These are phyloP conservation scores for Holothuria glaberrima DNA, from an alignment of 35 echinoderm and acorn worm species.

Conservation along the genomic window DNA sequence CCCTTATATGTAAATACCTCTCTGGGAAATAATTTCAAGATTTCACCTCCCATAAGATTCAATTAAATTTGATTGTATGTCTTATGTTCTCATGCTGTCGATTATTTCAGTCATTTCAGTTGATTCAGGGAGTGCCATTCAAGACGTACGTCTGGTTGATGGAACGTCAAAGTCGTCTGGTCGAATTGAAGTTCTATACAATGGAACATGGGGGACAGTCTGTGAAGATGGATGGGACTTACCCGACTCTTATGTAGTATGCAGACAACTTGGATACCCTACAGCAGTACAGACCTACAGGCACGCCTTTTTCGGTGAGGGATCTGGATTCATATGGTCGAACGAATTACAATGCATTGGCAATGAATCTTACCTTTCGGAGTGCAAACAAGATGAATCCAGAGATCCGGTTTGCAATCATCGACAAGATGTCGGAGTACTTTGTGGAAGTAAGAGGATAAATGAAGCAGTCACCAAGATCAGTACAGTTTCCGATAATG, in stretches of 20 bases:
- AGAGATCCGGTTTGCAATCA: not conserved
- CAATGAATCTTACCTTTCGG: not conserved
- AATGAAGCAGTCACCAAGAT: no score
- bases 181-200: not conserved
- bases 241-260: not conserved
- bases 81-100: no score
- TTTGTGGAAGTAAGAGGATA: not conserved
- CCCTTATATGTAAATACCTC: no score
- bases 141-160: slow-evolving; percentile 8
- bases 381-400: not conserved
- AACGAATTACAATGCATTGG: not conserved
- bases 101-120: no score
- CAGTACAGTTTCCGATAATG: no score
- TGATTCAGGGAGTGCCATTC: no score
- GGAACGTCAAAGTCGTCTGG: not conserved
- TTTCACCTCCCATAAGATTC: no score
- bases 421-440: not conserved
- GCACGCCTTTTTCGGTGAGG: not conserved
- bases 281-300: not conserved
- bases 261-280: slow-evolving; percentile 3
- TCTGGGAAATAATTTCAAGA: no score
- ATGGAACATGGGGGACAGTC: slow-evolving; percentile 33
- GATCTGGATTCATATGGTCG: not conserved
- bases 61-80: no score
- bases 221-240: slow-evolving; percentile 45